A percentile compares a stretch with the other conserved stretches of the same genome.
Evolutionary conservation across 2,888 invertebrate genomes (phyloP).

Genomic region (Rotaria sp.): DNA sequence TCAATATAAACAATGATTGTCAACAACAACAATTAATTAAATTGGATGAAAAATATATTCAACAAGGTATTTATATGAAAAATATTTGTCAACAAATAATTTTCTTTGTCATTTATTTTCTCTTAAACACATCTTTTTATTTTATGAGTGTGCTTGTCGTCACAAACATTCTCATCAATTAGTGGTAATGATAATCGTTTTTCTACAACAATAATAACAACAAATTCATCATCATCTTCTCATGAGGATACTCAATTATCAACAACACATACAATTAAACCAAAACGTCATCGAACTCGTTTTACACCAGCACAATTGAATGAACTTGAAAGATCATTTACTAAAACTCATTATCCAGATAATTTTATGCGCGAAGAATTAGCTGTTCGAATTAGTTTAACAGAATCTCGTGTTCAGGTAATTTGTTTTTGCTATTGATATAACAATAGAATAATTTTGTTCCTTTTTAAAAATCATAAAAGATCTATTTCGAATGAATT

Average conservation of each 20-base stretch:
- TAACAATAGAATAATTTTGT: neutral
- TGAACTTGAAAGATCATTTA: constrained; percentile 88
- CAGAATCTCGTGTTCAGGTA: constrained; percentile 92
- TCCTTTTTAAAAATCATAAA: too few relatives aligned
- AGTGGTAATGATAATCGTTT: neutral
- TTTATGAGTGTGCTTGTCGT: too few relatives aligned
- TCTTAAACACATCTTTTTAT: too few relatives aligned
- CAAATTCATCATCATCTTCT: neutral
- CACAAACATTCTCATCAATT: too few relatives aligned
- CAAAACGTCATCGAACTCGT: constrained; percentile 87
- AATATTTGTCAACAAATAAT: too few relatives aligned
- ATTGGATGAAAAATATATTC: too few relatives aligned
- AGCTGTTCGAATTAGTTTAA: constrained; percentile 88
- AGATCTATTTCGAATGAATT: too few relatives aligned
- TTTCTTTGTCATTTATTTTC: too few relatives aligned
- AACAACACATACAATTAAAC: constrained; percentile 65
- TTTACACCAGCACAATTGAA: constrained; percentile 93
- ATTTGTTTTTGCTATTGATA: constrained; percentile 53
- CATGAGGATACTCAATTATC: neutral
- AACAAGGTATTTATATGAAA: too few relatives aligned
- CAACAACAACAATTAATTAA: too few relatives aligned
- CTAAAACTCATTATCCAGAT: constrained; percentile 91
- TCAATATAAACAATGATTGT: neutral
- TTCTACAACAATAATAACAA: neutral
- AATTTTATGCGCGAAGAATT: constrained; percentile 97